phyloP scores from a whole-genome alignment of 2,888 invertebrate genomes.

The Galerucella pusilla region DNA sequence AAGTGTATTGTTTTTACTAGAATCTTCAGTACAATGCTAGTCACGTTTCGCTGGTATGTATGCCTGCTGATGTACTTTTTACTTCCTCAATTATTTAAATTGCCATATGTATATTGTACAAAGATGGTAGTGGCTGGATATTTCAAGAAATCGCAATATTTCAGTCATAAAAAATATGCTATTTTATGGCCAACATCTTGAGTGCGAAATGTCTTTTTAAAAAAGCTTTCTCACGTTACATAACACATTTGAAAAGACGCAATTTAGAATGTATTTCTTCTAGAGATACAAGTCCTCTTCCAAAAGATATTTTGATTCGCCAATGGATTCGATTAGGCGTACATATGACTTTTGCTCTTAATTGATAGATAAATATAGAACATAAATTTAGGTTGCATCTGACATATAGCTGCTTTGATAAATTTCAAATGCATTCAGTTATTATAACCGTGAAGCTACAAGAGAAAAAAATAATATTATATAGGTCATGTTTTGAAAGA shows the following conservation, averaged over 20 bases:
- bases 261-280: background rate
- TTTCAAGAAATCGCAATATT: background rate
- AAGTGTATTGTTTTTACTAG: conserved; percentile 9
- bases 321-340: background rate
- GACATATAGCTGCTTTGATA: conserved; percentile 28
- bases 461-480: background rate
- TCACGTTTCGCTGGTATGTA: background rate
- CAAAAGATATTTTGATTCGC: background rate
- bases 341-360: conserved; percentile 28
- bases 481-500: background rate
- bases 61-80: background rate
- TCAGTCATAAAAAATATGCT: no score
- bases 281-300: background rate
- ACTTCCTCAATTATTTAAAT: background rate
- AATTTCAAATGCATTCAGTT: conserved; percentile 11
- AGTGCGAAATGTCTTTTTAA: no score
- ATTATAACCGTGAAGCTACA: background rate
- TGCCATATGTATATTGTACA: background rate
- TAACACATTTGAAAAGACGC: no score
- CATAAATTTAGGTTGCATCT: conserved; percentile 36
- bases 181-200: no score
- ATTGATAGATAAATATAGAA: conserved; percentile 36
- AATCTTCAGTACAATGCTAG: background rate
- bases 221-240: no score
- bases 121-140: background rate